Evolutionary conservation across 1,140 invertebrate species (phyloP), one percentile per base, ranked within the genome.

Genomic region (Drosophila neocordata): DNA sequence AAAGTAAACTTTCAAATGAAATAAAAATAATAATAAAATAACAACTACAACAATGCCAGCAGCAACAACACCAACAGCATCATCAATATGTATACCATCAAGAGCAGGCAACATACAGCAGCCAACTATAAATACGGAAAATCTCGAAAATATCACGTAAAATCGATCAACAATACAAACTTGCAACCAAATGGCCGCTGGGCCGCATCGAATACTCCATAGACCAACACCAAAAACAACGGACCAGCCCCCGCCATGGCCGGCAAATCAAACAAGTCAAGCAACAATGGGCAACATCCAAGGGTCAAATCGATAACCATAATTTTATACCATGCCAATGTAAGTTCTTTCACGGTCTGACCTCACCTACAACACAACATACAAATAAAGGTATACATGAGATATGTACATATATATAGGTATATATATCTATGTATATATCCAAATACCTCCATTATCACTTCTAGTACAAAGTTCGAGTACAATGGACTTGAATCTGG

Each of bases 151-250:
- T 91, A 91, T 91, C 89, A 91, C 89, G 89, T 91, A 91, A 91
- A 91, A 91, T 91, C 89, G 89, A 91, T 91, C 89, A 90, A 90
- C 89, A 91, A 89, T 89, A 91, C 89, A 91, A 89, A 91, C 89
- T 90, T 90, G 88, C 82, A 91, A 60, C 80, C 85, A 69, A 89
- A 88, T 88, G 84, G 79, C 69, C 77, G 71, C 58, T 79, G 77
- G 65, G 48, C 69, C 57, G 56, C 56, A 51, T 31, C 38, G 41
- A 27, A 24, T 59, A 24, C 55, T 48, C 80, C 64, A 69, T 66
- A 67, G 51, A 73, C 48, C 68, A 67, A 37, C 62, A 69, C 41
- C 60, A 65, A 70, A 27, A 52, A 37, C 61, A 35, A 41, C 37
- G 37, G 20, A 20, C 38, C 63, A 18, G 63, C 31, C 22, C 60